Evolutionary conservation across 2,888 invertebrate species (phyloP).

Genomic region (Andrena trimmerana): DNA sequence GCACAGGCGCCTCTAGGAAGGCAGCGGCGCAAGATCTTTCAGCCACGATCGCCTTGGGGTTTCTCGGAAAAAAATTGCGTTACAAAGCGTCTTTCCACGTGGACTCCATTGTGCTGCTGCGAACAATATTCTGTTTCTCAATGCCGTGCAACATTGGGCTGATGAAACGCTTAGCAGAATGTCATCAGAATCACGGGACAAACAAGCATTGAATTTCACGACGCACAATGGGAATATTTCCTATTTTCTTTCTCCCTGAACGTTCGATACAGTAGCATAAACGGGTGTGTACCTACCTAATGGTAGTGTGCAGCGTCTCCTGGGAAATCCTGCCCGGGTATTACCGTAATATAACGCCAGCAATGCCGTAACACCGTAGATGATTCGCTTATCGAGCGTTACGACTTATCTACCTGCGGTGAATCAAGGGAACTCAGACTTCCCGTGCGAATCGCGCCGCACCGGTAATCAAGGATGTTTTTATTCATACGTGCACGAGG

Average conservation of each 20-base stretch:
- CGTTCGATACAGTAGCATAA: neutral
- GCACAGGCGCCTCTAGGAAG: neutral
- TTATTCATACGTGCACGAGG: neutral
- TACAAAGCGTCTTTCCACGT: neutral
- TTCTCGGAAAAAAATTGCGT: neutral
- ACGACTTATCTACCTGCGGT: neutral
- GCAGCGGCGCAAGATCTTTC: neutral
- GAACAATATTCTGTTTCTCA: neutral
- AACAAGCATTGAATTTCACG: neutral
- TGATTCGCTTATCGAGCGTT: constrained; percentile 10
- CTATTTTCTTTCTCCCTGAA: neutral
- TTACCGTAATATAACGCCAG: neutral
- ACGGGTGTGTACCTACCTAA: neutral
- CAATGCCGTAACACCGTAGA: constrained; percentile 6
- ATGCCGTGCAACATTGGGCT: constrained; percentile 20
- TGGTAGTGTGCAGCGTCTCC: neutral
- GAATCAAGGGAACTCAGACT: constrained; percentile 5
- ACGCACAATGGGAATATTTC: neutral
- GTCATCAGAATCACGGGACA: constrained; percentile 2
- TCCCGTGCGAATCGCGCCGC: neutral
- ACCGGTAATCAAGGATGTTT: constrained; percentile 18
- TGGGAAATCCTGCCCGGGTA: constrained; percentile 8
- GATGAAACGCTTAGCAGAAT: constrained; percentile 26
- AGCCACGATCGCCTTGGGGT: neutral
- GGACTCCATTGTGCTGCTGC: neutral